phyloP scores from a whole-genome alignment of 2,888 invertebrate species.

The Oasisia sp. region DNA sequence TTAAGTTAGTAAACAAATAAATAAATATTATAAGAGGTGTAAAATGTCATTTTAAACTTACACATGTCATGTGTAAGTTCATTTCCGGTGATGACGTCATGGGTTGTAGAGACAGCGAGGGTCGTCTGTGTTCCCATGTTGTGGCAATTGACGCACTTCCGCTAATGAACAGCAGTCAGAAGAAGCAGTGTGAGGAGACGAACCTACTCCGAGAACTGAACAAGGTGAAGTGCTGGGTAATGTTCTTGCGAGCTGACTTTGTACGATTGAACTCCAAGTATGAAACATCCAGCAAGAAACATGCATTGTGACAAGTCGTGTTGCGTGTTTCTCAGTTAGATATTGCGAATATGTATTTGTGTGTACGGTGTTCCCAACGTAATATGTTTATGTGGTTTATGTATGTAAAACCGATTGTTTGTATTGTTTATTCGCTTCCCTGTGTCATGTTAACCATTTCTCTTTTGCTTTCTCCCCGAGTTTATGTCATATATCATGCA shows the following conservation, averaged over 20 bases:
- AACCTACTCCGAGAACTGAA: not conserved
- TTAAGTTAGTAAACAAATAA: too few species aligned
- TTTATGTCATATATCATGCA: too few species aligned
- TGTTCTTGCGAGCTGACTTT: not conserved
- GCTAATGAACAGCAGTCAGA: not conserved
- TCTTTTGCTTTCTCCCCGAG: too few species aligned
- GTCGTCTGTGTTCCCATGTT: conserved; percentile 70
- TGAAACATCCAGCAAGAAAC: not conserved
- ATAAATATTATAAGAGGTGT: too few species aligned
- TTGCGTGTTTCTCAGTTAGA: not conserved
- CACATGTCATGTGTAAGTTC: too few species aligned
- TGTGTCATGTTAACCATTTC: too few species aligned
- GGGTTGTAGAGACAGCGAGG: conserved; percentile 63
- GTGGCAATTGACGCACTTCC: conserved; percentile 87
- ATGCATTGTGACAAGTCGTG: not conserved
- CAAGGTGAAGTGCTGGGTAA: not conserved
- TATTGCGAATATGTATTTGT: not conserved
- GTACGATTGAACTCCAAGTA: not conserved
- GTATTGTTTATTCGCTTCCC: too few species aligned
- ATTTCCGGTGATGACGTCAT: too few species aligned
- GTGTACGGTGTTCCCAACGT: too few species aligned
- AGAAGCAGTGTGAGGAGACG: not conserved
- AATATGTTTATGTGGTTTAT: too few species aligned
- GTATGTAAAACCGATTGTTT: too few species aligned
- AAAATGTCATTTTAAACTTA: too few species aligned